Percentiles rank a stretch among this genome's conserved stretches.
These are phyloP conservation scores for Channa maculata DNA, from an alignment of 2,113 vertebrate species.

Conservation along the genomic window DNA sequence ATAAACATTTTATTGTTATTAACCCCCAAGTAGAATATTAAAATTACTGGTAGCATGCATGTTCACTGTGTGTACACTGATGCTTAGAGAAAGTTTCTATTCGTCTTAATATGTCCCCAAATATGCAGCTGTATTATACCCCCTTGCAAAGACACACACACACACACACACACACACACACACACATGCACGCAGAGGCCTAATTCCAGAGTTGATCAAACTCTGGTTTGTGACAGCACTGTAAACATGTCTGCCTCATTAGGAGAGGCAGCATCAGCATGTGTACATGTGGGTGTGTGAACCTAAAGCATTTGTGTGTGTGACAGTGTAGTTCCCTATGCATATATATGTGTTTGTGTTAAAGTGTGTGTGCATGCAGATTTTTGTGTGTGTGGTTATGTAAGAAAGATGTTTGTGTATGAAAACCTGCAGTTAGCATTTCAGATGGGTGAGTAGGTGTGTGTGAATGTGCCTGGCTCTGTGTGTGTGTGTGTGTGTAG, in stretches of 20 bases:
- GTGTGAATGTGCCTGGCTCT: conserved; percentile 32
- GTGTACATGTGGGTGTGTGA: neutral
- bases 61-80: neutral
- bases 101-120: neutral
- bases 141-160: neutral
- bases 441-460: conserved; percentile 10
- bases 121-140: no score
- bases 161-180: neutral
- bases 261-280: conserved; percentile 25
- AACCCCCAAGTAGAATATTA: no score
- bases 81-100: neutral
- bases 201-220: conserved; percentile 61
- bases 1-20: no score
- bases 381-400: conserved; percentile 17
- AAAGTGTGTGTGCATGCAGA: neutral
- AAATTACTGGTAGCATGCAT: neutral
- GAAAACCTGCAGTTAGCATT: conserved; percentile 3
- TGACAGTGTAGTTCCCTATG: conserved; percentile 24
- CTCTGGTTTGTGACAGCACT: conserved; percentile 39
- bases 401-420: conserved; percentile 27
- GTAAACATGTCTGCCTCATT: conserved; percentile 45
- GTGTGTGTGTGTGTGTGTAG: conserved; percentile 9
- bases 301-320: neutral
- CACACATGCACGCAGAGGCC: conserved; percentile 9
- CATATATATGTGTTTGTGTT: conserved; percentile 27